Conservation (phyloP, 53 echinoderm and acorn worm species). For the Astropecten irregularis region DNA sequence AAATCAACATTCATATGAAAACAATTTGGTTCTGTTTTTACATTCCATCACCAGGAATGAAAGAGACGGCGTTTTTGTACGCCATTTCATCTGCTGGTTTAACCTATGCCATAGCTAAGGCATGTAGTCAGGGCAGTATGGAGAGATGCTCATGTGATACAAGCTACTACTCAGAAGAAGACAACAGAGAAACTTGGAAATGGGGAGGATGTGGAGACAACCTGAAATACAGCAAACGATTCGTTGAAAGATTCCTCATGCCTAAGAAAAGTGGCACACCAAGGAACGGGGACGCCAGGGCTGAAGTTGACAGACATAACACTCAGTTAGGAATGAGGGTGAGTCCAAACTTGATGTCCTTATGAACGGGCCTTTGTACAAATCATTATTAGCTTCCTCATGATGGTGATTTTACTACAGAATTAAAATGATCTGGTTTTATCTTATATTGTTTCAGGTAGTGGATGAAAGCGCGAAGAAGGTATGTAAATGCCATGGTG, state of each 20-base stretch:
- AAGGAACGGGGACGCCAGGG: constrained; percentile 57
- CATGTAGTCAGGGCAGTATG: constrained; percentile 80
- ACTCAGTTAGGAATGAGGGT: constrained; percentile 89
- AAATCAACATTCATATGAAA: too few species aligned
- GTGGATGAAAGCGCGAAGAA: constrained; percentile 72
- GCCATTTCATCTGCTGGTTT: constrained; percentile 92
- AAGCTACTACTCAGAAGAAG: constrained; percentile 72
- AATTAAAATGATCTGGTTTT: too few species aligned
- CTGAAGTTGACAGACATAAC: constrained; percentile 87
- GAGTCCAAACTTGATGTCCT: constrained; percentile 24
- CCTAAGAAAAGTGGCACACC: constrained; percentile 47
- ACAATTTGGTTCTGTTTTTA: too few species aligned
- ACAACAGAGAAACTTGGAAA: constrained; percentile 87
- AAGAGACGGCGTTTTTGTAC: constrained; percentile 82
- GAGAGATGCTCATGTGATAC: constrained; percentile 86
- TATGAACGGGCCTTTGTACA: not conserved
- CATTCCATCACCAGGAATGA: constrained; percentile 64
- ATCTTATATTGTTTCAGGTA: constrained; percentile 51
- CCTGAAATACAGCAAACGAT: constrained; percentile 84
- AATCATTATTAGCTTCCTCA: too few species aligned
- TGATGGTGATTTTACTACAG: too few species aligned
- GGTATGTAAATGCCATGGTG: constrained; percentile 96
- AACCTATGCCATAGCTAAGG: constrained; percentile 80
- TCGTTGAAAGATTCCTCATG: constrained; percentile 85
- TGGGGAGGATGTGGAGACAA: constrained; percentile 99